These are phyloP conservation scores for Archivesica marissinica DNA, from an alignment of 1,140 invertebrate genomes.

Conservation along the genomic window DNA sequence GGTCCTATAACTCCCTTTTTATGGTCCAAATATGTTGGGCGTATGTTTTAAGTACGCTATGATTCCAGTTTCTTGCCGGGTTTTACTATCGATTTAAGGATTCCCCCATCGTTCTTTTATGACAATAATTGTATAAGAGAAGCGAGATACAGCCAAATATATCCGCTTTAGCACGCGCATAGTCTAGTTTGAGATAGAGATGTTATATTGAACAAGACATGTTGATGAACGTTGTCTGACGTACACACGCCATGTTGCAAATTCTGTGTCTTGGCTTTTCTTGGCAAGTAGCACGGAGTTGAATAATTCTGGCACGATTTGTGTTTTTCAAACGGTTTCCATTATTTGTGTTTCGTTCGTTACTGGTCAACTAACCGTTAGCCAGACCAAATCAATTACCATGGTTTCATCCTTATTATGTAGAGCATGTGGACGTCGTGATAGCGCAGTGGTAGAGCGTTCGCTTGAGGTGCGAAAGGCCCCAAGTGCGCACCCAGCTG, in stretches of 20 bases:
- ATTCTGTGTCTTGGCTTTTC: background rate
- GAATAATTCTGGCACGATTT: too few species aligned
- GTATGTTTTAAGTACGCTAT: constrained; percentile 42
- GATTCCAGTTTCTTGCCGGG: constrained; percentile 18
- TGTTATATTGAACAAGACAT: constrained; percentile 52
- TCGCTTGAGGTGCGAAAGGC: too few species aligned
- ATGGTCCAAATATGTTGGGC: constrained; percentile 26
- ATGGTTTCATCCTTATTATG: too few species aligned
- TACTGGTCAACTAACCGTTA: too few species aligned
- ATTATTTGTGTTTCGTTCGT: too few species aligned
- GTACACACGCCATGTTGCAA: constrained; percentile 13
- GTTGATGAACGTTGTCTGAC: constrained; percentile 46
- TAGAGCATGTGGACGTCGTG: too few species aligned
- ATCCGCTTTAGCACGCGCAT: constrained; percentile 50
- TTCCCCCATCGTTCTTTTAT: constrained; percentile 55
- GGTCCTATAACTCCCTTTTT: constrained; percentile 48
- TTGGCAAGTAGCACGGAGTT: too few species aligned
- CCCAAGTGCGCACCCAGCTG: too few species aligned
- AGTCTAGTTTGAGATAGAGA: constrained; percentile 24
- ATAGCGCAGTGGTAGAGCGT: too few species aligned
- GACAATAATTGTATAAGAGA: constrained; percentile 61
- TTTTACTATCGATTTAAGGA: constrained; percentile 59
- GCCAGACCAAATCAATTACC: too few species aligned
- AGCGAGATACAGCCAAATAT: constrained; percentile 40
- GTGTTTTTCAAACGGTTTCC: too few species aligned